Percentiles rank a stretch among this genome's conserved stretches.
Evolutionary conservation across 2,797 vertebrate species (phyloP).

Genomic region (Catharus ustulatus): DNA sequence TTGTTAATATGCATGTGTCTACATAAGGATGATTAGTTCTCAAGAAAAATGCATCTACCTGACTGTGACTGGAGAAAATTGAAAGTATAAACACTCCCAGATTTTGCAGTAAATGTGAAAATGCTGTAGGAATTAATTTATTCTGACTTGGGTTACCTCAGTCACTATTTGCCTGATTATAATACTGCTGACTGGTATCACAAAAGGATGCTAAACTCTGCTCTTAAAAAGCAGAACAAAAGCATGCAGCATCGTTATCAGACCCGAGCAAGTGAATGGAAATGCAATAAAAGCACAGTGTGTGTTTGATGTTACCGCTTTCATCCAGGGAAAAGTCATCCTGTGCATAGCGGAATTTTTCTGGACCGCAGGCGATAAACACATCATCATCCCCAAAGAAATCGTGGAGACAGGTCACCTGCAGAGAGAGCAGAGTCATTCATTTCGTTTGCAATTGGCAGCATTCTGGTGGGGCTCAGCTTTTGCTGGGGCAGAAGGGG

Average conservation of each 20-base stretch:
- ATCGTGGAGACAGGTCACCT: slow-evolving; percentile 98
- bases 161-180: neutral
- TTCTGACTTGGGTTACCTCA: neutral
- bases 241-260: neutral
- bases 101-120: neutral
- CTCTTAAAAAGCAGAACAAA: neutral
- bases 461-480: neutral
- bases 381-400: slow-evolving; percentile 98
- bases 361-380: slow-evolving; percentile 97
- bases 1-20: neutral
- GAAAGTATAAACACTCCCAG: neutral
- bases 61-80: neutral
- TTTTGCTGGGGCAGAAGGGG: neutral
- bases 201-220: neutral
- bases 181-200: neutral
- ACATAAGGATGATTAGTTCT: neutral
- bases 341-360: slow-evolving; percentile 98
- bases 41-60: neutral
- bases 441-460: slow-evolving; percentile 6
- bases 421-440: slow-evolving; percentile 61
- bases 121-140: neutral
- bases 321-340: slow-evolving; percentile 99
- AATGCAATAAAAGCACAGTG: neutral
- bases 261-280: neutral
- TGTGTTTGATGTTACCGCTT: slow-evolving; percentile 82